Percentiles rank a stretch among this genome's conserved stretches.
These are phyloP conservation scores for Cricetomys ansorgei DNA, from an alignment of 2,113 vertebrate genomes.

Conservation along the genomic window DNA sequence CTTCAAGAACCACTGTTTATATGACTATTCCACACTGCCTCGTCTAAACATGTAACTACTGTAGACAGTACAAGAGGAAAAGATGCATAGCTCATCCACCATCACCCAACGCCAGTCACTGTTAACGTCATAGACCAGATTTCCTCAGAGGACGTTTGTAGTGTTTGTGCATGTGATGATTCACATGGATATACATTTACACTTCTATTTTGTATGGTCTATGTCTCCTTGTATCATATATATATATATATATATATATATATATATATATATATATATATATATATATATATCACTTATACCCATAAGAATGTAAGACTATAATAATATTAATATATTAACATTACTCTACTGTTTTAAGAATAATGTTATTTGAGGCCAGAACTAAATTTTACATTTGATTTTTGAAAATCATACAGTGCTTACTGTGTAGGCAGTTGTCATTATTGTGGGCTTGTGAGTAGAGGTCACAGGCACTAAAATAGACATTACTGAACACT, in stretches of 20 bases:
- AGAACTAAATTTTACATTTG: not conserved
- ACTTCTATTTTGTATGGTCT: not conserved
- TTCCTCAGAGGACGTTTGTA: not conserved
- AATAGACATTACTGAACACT: not conserved
- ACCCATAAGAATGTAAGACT: too few relatives aligned
- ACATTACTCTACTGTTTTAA: not conserved
- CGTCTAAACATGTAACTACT: not conserved
- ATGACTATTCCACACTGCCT: accelerated
- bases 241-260: too few relatives aligned
- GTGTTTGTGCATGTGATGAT: not conserved
- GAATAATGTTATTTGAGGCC: not conserved
- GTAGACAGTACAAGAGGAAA: not conserved
- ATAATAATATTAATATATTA: not conserved
- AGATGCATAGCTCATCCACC: too few relatives aligned
- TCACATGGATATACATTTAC: not conserved
- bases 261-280: too few relatives aligned
- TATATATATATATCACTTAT: too few relatives aligned
- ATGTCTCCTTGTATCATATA: not conserved
- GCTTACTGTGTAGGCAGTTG: not conserved
- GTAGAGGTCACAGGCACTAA: not conserved
- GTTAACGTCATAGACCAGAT: not conserved
- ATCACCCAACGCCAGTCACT: not conserved
- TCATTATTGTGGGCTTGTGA: not conserved
- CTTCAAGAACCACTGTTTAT: not conserved
- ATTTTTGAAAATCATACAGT: not conserved